Evolutionary conservation across 2,888 invertebrate species (phyloP).

Genomic region (Epistrophe grossulariae): DNA sequence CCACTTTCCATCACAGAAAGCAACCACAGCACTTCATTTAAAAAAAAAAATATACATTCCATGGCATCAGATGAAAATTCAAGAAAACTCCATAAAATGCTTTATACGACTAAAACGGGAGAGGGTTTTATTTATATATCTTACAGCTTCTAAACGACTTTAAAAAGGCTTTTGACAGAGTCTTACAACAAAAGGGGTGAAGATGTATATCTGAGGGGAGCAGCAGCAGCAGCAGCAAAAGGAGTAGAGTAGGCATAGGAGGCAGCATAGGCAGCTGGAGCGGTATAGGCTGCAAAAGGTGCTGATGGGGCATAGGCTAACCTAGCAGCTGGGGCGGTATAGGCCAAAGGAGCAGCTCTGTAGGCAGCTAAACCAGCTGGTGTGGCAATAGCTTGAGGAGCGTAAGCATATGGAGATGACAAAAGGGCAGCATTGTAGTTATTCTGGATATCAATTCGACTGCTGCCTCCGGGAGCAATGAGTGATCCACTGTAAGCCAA

Average conservation of each 20-base stretch:
- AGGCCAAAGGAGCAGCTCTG: conserved; percentile 76
- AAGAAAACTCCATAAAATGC: conserved; percentile 28
- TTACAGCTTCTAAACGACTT: conserved; percentile 31
- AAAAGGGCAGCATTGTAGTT: conserved; percentile 66
- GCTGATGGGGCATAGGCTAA: conserved; percentile 41
- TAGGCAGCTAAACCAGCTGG: conserved; percentile 81
- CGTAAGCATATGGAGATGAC: conserved; percentile 84
- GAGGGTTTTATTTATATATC: conserved; percentile 50
- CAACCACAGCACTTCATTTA: conserved; percentile 40
- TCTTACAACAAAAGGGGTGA: conserved; percentile 77
- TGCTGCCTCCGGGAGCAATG: conserved; percentile 53
- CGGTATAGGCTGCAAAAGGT: conserved; percentile 22
- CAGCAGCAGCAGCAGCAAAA: conserved; percentile 32
- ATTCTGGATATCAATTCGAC: conserved; percentile 69
- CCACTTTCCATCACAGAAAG: neutral
- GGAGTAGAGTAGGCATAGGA: conserved; percentile 45
- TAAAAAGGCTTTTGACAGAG: neutral
- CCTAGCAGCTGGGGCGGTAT: conserved; percentile 54
- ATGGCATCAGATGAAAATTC: conserved; percentile 1
- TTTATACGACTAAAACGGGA: conserved; percentile 25
- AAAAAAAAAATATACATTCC: neutral
- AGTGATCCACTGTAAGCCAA: conserved; percentile 54
- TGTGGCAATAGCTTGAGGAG: conserved; percentile 80
- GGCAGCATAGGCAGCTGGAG: conserved; percentile 50
- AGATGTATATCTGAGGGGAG: conserved; percentile 57